phyloP scores from a whole-genome alignment of 2,888 invertebrate species.

The Torymus tubicola region DNA sequence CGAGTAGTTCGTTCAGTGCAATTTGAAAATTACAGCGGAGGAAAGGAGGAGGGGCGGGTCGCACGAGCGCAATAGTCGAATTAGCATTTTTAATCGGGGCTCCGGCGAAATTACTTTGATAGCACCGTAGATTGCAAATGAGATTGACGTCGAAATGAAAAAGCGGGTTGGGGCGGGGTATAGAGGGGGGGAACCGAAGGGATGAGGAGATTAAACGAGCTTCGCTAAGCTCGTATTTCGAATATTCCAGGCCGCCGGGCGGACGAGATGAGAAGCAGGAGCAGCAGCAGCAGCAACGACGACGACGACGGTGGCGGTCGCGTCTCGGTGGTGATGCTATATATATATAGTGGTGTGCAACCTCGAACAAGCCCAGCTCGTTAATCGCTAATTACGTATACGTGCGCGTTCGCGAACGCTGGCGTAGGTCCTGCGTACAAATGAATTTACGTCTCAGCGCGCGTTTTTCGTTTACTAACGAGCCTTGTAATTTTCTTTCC shows the following conservation, averaged over 20 bases:
- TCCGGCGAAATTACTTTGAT: slow-evolving; percentile 34
- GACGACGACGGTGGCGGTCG: no score
- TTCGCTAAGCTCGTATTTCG: slow-evolving; percentile 5
- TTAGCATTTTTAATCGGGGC: slow-evolving; percentile 46
- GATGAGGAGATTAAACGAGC: slow-evolving; percentile 29
- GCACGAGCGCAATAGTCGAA: neutral
- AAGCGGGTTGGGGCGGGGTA: neutral
- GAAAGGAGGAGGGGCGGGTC: neutral
- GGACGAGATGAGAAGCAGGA: neutral
- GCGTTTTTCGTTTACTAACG: neutral
- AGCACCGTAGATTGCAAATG: slow-evolving; percentile 30
- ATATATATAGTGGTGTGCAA: neutral
- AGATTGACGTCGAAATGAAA: slow-evolving; percentile 38
- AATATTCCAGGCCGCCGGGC: slow-evolving; percentile 31
- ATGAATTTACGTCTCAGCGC: slow-evolving; percentile 8
- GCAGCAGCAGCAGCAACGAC: no score
- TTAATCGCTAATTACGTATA: slow-evolving; percentile 44
- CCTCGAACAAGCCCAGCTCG: neutral
- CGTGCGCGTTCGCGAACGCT: no score
- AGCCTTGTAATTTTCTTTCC: neutral
- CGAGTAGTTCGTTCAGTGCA: no score
- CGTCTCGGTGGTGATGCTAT: no score
- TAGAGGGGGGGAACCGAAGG: neutral
- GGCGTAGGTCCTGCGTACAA: neutral
- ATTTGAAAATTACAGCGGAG: no score